Percentiles rank a stretch among this genome's conserved stretches.
phyloP scores from a whole-genome alignment of 1,140 invertebrate species.

The Pachypeltis micranthus region DNA sequence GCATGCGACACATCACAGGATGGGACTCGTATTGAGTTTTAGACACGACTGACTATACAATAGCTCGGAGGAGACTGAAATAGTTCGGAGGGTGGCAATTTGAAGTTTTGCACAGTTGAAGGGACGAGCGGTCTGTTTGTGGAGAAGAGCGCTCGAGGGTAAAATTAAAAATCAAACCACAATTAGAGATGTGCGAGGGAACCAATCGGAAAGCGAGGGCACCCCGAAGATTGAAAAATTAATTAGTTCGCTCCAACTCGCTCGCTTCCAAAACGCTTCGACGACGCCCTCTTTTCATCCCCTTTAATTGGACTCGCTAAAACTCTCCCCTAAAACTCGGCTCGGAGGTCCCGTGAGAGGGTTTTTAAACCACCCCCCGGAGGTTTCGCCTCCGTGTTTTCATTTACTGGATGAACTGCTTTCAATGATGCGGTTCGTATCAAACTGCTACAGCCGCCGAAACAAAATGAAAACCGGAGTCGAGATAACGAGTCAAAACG shows the following conservation, averaged over 20 bases:
- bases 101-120: no score
- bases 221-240: constrained; percentile 6
- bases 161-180: constrained; percentile 10
- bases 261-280: no score
- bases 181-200: background rate
- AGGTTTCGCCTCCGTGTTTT: background rate
- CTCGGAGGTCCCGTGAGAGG: background rate
- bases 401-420: constrained; percentile 2
- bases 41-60: no score
- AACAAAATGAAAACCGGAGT: background rate
- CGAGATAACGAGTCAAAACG: background rate
- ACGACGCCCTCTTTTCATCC: background rate
- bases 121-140: no score
- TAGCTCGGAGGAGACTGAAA: no score
- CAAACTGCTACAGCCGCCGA: constrained; percentile 4
- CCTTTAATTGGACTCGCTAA: background rate
- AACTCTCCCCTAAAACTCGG: background rate
- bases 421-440: constrained; percentile 9
- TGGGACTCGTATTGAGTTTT: no score
- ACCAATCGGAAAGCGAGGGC: background rate
- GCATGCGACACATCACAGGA: no score
- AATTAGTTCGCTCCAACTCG: background rate
- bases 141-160: background rate
- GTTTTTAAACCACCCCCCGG: background rate
- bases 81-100: no score